Base-by-base conservation (phyloP, 1,140 invertebrate species). In the Neotoxoptera formosana region DNA sequence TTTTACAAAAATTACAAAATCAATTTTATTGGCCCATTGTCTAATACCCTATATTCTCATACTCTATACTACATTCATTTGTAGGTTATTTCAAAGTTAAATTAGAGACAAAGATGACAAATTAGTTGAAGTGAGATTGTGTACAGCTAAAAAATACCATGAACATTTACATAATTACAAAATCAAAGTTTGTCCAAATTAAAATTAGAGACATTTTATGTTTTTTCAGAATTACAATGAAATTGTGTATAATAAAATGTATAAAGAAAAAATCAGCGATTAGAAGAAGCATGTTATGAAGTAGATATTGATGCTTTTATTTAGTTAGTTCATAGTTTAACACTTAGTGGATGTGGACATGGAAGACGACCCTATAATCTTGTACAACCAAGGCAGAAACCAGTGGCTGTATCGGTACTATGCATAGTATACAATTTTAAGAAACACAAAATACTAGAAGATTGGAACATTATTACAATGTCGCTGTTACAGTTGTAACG, bases 381-480 rank as follows among this genome's bases (percentile, higher is more conserved):
- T 96, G 96, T 88, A 94, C 96, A 95, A 95, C 95, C 95, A 92
- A 94, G 97, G 93, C 96, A 97, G 94, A 98, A 98, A 96, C 98
- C 98, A 0, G 97, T 98, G 51, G 97, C 98, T 3, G 98, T 99
- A n/a, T 96, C 98, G 45, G 99, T 98, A 1, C 99, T 99, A 88
- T 99, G 98, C 95, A 98, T 99, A 94, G 98, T 99, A 1, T 99
- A 99, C 95, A 99, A 99, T 98, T 96, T 99, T 60, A 97, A 97
- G 94, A 98, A 99, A 94, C 96, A 97, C 88, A 98, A 99, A 95
- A 99, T 99, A 94, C 96, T 99, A 95, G 98, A 99, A 95, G 99
- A 99, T 95, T 99, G 98, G 98, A 97, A 98, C 3, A 95, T 97
- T 7, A 99, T 99, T 93, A 97, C 98, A 95, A 99, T 99, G 95